Base-by-base conservation (phyloP, 2,113 vertebrate species). In the Carlito syrichta region DNA sequence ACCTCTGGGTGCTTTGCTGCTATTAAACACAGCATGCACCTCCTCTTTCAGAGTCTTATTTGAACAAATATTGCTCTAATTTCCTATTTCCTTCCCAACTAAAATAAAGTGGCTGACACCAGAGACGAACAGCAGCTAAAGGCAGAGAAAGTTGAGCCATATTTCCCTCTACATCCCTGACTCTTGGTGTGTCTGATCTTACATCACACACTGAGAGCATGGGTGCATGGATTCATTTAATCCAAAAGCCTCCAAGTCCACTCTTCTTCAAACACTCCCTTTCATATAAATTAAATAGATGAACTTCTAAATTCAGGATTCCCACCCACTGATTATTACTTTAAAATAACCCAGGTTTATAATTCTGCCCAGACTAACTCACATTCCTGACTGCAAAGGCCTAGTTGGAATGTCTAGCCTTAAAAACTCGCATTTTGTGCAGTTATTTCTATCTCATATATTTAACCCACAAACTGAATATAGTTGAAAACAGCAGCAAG, bases 351-450 rank as follows among this genome's bases (percentile, higher is more conserved):
- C 77, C 98, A 98, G 97, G 96, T 98, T 97, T 97, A 95, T 82
- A 98, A 94, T 97, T 97, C 97, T 98, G 97, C 98, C 98, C 98
- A 99, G 99, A 99, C 98, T 98, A 98, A 99, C 89, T 97, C 97
- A 98, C 98, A 99, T 99, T 99, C 98, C 98, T 99, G 98, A 98
- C 98, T 98, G 96, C 98, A 98, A 98, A 97, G 97, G 95, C 96
- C 98, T 97, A 98, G 97, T 52, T 58, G 98, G 98, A 98, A 99
- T 99, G 98, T 99, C 99, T 99, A 98, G 97, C 94, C 98, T 98
- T 95, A 98, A 89, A 97, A 98, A 96, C 97, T 98, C 97, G 98
- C 97, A 98, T 98, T 99, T 98, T 97, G 92, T 97, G 89, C 96
- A 98, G 97, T 98, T 98, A 98, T 97, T 99, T 99, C 98, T 98